Conservation (phyloP, 64 coral and sea anemone species). For the Porites australiensis region DNA sequence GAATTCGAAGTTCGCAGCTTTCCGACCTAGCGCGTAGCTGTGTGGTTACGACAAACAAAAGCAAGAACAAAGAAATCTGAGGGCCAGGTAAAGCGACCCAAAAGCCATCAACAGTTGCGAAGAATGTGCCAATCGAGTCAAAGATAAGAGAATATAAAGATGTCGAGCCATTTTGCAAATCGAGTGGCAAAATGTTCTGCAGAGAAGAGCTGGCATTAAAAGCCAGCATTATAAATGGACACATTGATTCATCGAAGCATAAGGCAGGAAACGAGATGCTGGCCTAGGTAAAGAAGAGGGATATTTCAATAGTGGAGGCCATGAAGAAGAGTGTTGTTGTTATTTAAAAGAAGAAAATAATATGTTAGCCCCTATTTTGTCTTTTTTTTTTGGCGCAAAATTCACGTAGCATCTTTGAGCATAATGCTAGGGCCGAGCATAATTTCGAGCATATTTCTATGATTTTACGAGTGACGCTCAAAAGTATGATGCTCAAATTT, state of each 20-base stretch:
- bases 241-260: conserved; percentile 42
- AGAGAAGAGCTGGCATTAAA: conserved; percentile 41
- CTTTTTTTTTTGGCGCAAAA: too few species aligned
- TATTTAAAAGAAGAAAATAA: too few species aligned
- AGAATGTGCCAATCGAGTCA: conserved; percentile 12
- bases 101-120: conserved; percentile 18
- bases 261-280: conserved; percentile 52
- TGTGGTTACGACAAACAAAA: conserved; percentile 55
- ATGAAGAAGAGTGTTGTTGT: conserved; percentile 26
- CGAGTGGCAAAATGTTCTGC: conserved; percentile 36
- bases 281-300: conserved; percentile 35
- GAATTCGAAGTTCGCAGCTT: conserved; percentile 40
- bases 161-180: conserved; percentile 45
- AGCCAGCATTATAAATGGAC: conserved; percentile 53
- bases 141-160: conserved; percentile 47
- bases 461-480: too few species aligned
- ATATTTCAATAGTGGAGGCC: conserved; percentile 35
- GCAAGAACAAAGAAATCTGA: conserved; percentile 18
- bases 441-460: too few species aligned
- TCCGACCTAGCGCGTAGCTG: conserved; percentile 41
- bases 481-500: too few species aligned
- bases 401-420: too few species aligned
- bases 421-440: too few species aligned
- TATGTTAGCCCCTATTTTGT: too few species aligned
- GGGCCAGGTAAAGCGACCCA: conserved; percentile 38